These are phyloP conservation scores for Tapera naevia DNA, from an alignment of 2,797 vertebrate species.

Conservation along the genomic window DNA sequence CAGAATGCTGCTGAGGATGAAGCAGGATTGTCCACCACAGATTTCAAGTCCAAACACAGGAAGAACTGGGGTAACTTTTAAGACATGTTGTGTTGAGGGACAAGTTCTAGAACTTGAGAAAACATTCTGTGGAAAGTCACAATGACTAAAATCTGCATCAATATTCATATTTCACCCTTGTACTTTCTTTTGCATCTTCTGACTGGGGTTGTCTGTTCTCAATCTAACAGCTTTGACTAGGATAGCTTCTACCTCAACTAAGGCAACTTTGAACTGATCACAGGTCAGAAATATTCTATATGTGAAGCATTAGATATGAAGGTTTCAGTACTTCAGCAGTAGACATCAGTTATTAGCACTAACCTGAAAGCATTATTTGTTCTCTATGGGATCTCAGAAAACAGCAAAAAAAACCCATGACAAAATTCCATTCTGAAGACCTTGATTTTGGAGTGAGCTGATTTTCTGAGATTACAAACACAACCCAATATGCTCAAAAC, in stretches of 20 bases:
- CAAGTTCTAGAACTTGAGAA: background rate
- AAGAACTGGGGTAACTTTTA: background rate
- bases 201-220: background rate
- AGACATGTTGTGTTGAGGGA: background rate
- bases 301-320: background rate
- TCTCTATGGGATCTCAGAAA: background rate
- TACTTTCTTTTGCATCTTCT: background rate
- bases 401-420: rapidly evolving
- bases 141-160: background rate
- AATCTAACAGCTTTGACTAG: background rate
- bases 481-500: background rate
- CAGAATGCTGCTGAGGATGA: background rate
- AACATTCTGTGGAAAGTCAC: background rate
- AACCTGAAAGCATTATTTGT: background rate
- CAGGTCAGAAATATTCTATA: background rate
- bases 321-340: background rate
- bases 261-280: background rate
- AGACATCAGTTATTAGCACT: background rate
- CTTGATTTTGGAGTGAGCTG: background rate
- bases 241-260: background rate
- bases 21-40: background rate
- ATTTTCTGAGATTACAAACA: background rate
- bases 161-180: background rate
- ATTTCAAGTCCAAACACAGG: background rate
- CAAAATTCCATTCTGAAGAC: background rate